Evolutionary conservation across 1,140 invertebrate species (phyloP), one percentile per base, ranked within the genome.

Genomic region (Bactericera cockerelli): DNA sequence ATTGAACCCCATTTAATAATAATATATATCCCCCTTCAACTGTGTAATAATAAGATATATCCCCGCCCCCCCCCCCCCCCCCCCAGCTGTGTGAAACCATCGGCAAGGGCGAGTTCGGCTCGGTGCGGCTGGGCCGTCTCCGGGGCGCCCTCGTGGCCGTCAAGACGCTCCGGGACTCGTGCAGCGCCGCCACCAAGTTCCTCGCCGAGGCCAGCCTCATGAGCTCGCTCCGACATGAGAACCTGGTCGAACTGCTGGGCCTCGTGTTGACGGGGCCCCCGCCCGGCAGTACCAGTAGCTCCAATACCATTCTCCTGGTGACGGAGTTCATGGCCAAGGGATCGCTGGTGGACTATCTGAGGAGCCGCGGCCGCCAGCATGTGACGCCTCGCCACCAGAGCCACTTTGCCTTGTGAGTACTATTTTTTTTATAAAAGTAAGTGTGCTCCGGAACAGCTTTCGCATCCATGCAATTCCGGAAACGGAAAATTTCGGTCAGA

Each of bases 311-410:
- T 68, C 94, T 89, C 73, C 83, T 99, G 65, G 89, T 99, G 62
- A 98, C 94, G 54, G 97, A 99, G 75, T 98, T 89, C 75, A 98
- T 98, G 93, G 93, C 90, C 65, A 98, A 98, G 79, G 96, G 97
- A 64, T 96, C 90, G 70, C 78, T 99, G 62, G 91, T 99, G 25
- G 95, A 99, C 77, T 99, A 98, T 76, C 77, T 99, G 61, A 78
- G 95, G 63, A 95, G 93, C 14, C 76, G 96, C 68, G 97, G 97
- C 55, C 76, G 96, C 59, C 81, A 90, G 65, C 93, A 98, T 71
- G 93, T 99, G 63, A 95, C 94, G 60, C 92, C 90, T 75, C 86
- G 84, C 68, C 91, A 99, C 78, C 93, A 98, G 75, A 94, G 99
- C 62, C 87, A 93, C 76, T 99, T 98, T 79, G 92, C 96, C 11